phyloP scores from a whole-genome alignment of 2,113 vertebrate genomes.

The Paratilapia polleni region DNA sequence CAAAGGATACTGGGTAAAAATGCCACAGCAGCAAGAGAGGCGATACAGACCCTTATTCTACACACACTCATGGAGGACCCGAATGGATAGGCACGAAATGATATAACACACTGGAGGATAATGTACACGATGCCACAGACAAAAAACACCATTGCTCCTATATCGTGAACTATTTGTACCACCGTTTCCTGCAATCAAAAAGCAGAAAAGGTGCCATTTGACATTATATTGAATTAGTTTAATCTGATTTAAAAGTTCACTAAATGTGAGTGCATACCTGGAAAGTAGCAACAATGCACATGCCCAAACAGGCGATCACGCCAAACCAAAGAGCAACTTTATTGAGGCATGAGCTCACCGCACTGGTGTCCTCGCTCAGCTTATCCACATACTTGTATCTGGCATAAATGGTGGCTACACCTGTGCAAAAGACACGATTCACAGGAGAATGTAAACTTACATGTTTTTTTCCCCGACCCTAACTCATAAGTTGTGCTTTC shows the following conservation, averaged over 20 bases:
- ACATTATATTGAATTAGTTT: not conserved
- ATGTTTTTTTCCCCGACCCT: not conserved
- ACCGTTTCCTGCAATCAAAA: conserved; percentile 83
- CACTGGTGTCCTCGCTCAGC: conserved; percentile 73
- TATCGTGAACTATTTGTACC: conserved; percentile 82
- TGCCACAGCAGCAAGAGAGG: conserved; percentile 78
- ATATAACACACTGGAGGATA: conserved; percentile 85
- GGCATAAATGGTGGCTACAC: conserved; percentile 86
- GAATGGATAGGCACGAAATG: conserved; percentile 78
- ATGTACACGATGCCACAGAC: conserved; percentile 83
- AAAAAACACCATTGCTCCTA: conserved; percentile 89
- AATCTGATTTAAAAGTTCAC: not conserved
- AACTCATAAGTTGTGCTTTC: conserved; percentile 33
- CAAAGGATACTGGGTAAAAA: conserved; percentile 94
- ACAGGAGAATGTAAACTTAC: not conserved
- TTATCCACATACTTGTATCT: conserved; percentile 89
- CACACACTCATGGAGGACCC: conserved; percentile 78
- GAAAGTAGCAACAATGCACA: conserved; percentile 93
- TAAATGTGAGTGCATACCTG: conserved; percentile 82
- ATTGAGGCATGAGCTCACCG: conserved; percentile 77
- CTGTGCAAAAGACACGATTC: conserved; percentile 70
- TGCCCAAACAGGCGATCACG: conserved; percentile 86
- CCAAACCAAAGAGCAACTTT: conserved; percentile 79
- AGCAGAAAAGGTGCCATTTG: not conserved
- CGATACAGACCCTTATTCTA: conserved; percentile 75